These are phyloP conservation scores for Caenorhabditis imperialis DNA, from an alignment of 2,888 invertebrate species.

Conservation along the genomic window DNA sequence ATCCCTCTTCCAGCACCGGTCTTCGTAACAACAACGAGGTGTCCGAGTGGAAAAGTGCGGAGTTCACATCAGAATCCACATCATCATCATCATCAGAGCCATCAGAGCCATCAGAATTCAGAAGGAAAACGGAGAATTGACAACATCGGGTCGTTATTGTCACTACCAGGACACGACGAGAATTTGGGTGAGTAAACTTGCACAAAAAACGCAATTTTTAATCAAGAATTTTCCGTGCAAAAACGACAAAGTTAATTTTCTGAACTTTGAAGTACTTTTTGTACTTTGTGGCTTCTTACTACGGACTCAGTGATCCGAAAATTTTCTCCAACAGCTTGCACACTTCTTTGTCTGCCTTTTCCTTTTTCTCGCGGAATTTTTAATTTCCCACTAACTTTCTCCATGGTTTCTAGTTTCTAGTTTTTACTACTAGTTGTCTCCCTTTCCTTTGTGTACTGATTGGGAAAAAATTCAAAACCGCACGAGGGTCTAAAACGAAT, in stretches of 20 bases:
- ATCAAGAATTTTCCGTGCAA: neutral
- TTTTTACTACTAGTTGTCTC: too few species aligned
- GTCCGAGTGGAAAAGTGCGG: constrained; percentile 36
- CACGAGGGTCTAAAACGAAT: too few species aligned
- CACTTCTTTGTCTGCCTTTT: too few species aligned
- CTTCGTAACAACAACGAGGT: constrained; percentile 48
- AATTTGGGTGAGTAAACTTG: constrained; percentile 20
- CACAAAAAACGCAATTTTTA: too few species aligned
- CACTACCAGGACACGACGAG: constrained; percentile 36
- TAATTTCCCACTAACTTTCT: too few species aligned
- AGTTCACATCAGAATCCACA: constrained; percentile 21
- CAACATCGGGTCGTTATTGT: constrained; percentile 44
- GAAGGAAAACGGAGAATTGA: constrained; percentile 17
- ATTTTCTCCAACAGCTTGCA: too few species aligned
- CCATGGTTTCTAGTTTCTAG: too few species aligned
- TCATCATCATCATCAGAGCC: constrained; percentile 6
- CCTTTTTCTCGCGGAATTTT: too few species aligned
- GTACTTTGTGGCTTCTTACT: neutral
- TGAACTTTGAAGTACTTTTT: neutral
- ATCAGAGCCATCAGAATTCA: constrained; percentile 8
- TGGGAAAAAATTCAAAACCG: too few species aligned
- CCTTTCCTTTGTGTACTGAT: too few species aligned
- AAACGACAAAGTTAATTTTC: neutral
- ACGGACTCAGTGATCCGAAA: too few species aligned
- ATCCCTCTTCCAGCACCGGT: constrained; percentile 38